Evolutionary conservation across 2,888 invertebrate species (phyloP).

Genomic region (Saturnia japonica): DNA sequence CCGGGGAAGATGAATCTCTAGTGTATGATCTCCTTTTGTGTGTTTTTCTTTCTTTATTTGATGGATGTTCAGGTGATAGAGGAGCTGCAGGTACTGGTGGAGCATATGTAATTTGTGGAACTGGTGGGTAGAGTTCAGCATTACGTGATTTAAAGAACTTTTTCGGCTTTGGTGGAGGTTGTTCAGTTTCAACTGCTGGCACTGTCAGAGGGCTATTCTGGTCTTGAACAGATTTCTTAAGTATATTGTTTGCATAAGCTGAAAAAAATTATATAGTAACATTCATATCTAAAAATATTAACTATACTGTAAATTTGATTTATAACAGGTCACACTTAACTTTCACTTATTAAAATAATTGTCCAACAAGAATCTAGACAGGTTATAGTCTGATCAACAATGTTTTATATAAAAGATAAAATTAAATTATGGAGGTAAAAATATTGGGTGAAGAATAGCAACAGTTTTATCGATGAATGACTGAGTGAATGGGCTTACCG

Average conservation of each 20-base stretch:
- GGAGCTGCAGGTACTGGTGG: constrained; percentile 73
- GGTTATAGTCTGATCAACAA: not conserved
- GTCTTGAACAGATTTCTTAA: constrained; percentile 77
- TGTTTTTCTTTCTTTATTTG: constrained; percentile 67
- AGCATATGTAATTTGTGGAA: constrained; percentile 78
- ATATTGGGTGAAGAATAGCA: constrained; percentile 18
- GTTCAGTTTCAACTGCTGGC: constrained; percentile 77
- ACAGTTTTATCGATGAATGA: constrained; percentile 13
- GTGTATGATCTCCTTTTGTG: constrained; percentile 65
- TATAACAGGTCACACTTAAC: constrained; percentile 27
- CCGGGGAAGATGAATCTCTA: constrained; percentile 76
- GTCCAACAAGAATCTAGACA: constrained; percentile 11
- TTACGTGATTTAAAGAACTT: constrained; percentile 95
- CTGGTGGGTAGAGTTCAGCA: constrained; percentile 82
- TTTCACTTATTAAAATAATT: constrained; percentile 36
- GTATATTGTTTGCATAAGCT: constrained; percentile 69
- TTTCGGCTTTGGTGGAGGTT: constrained; percentile 87
- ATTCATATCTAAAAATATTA: not conserved
- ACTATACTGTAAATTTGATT: not conserved
- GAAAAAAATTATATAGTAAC: constrained; percentile 39
- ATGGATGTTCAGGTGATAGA: constrained; percentile 72
- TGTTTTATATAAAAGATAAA: not conserved
- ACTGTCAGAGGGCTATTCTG: constrained; percentile 80
- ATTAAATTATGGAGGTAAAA: constrained; percentile 16
- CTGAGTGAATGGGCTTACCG: constrained; percentile 75